These are phyloP conservation scores for Amphipyra tragopoginis DNA, from an alignment of 2,888 invertebrate species.

Conservation along the genomic window DNA sequence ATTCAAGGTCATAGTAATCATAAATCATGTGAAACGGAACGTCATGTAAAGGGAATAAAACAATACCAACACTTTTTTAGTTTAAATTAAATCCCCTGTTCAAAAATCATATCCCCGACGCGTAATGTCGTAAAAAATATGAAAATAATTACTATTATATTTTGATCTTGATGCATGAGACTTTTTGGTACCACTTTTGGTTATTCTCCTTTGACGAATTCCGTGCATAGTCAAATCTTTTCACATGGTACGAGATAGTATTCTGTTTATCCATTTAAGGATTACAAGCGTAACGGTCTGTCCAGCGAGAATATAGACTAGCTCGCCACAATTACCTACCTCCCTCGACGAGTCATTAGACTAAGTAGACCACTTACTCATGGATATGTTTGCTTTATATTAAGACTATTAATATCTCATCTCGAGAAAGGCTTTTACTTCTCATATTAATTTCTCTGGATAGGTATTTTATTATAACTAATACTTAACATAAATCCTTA, in stretches of 20 bases:
- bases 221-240: not conserved
- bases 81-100: no score
- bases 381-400: slow-evolving; percentile 25
- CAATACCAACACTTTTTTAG: no score
- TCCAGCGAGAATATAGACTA: slow-evolving; percentile 31
- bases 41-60: no score
- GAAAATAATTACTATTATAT: no score
- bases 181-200: no score
- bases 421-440: slow-evolving; percentile 14
- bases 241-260: not conserved
- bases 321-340: slow-evolving; percentile 10
- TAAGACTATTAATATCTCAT: slow-evolving; percentile 38
- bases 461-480: slow-evolving; percentile 3
- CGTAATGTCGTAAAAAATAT: no score
- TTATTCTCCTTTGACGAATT: no score
- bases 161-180: no score
- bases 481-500: slow-evolving; percentile 1
- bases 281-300: not conserved
- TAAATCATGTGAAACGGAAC: no score
- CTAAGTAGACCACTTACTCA: slow-evolving; percentile 42
- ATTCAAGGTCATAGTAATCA: no score
- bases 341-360: slow-evolving; percentile 28
- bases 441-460: slow-evolving; percentile 24
- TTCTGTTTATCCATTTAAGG: not conserved
- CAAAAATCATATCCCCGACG: no score